Evolutionary conservation across 2,888 invertebrate species (phyloP).

Genomic region (Diploptera punctata): DNA sequence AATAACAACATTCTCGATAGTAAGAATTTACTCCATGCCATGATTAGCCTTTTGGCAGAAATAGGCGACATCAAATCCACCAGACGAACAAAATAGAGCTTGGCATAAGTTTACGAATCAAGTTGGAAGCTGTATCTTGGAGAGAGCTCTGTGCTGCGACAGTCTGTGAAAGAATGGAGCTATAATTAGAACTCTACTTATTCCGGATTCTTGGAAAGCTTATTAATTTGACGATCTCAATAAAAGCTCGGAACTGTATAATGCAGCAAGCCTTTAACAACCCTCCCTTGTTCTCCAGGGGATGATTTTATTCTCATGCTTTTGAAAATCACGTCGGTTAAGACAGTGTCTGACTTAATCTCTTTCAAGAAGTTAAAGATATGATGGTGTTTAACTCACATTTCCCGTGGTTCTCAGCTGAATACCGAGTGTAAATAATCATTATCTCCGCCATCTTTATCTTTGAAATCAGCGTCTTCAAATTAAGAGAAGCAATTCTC

Average conservation of each 20-base stretch:
- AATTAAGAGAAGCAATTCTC: too few species aligned
- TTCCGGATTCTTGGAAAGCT: conserved; percentile 18
- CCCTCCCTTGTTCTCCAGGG: neutral
- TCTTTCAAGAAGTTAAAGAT: neutral
- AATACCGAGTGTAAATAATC: neutral
- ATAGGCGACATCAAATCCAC: too few species aligned
- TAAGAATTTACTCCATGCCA: too few species aligned
- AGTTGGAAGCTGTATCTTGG: too few species aligned
- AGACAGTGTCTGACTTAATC: conserved; percentile 3
- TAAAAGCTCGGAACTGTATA: conserved; percentile 14
- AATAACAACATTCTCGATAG: too few species aligned
- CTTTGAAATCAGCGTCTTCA: too few species aligned
- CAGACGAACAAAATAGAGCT: too few species aligned
- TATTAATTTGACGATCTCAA: conserved; percentile 15
- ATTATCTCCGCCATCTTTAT: neutral
- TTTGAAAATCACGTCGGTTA: neutral
- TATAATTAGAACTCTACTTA: conserved; percentile 15
- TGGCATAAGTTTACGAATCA: too few species aligned
- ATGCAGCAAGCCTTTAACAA: conserved; percentile 15
- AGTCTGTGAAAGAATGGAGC: conserved; percentile 12
- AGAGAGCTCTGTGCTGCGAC: neutral
- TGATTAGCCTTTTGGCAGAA: too few species aligned
- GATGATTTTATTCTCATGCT: neutral
- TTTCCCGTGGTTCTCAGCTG: neutral
- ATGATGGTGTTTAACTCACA: neutral